phyloP scores from a whole-genome alignment of 2,888 invertebrate genomes.

The Scrobipalpa atriplicella region DNA sequence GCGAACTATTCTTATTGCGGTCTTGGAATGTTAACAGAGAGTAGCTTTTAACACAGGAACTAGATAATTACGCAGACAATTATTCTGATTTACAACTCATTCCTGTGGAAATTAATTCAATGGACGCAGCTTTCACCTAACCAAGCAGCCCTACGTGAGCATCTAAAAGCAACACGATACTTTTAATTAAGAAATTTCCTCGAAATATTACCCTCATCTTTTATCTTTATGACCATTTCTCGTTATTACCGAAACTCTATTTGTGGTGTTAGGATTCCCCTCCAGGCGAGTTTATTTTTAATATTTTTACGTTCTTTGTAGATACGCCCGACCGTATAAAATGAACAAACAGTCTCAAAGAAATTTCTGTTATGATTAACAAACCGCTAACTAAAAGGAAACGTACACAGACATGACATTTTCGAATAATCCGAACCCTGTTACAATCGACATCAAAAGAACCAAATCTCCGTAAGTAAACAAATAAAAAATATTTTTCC shows the following conservation, averaged over 20 bases:
- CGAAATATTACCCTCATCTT: constrained; percentile 24
- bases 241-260: constrained; percentile 24
- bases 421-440: constrained; percentile 61
- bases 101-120: neutral
- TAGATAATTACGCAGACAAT: neutral
- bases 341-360: constrained; percentile 32
- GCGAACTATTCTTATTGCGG: constrained; percentile 38
- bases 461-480: constrained; percentile 75
- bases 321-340: constrained; percentile 21
- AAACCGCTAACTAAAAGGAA: constrained; percentile 52
- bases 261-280: constrained; percentile 25
- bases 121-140: neutral
- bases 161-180: constrained; percentile 20
- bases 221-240: constrained; percentile 25
- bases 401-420: constrained; percentile 57
- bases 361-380: constrained; percentile 37
- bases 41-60: constrained; percentile 18
- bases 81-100: neutral
- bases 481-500: constrained; percentile 75
- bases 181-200: constrained; percentile 26
- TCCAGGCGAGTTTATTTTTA: constrained; percentile 20
- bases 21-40: constrained; percentile 31
- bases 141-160: neutral
- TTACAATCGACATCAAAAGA: constrained; percentile 76
- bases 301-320: constrained; percentile 21